phyloP scores from a whole-genome alignment of 2,113 vertebrate genomes.

The Lota lota region DNA sequence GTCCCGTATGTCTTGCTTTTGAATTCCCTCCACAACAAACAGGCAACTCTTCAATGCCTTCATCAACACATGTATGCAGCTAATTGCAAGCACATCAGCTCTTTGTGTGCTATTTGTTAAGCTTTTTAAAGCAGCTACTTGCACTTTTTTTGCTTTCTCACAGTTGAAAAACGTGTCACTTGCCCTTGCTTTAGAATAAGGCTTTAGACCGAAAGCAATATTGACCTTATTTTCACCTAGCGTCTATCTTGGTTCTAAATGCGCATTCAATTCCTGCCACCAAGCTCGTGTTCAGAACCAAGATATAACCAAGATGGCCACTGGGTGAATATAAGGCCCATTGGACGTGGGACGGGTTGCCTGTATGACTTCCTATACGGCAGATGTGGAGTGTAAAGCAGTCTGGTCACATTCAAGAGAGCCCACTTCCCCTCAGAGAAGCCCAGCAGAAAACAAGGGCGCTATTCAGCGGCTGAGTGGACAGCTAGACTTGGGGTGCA shows the following conservation, averaged over 20 bases:
- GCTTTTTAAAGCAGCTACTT: not conserved
- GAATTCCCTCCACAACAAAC: not conserved
- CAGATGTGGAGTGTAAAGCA: constrained; percentile 54
- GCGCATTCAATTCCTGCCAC: too few species aligned
- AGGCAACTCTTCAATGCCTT: too few species aligned
- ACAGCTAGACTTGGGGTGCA: constrained; percentile 42
- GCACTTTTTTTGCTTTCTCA: not conserved
- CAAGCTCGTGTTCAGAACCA: too few species aligned
- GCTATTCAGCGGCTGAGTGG: constrained; percentile 65
- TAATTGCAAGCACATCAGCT: not conserved
- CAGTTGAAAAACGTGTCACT: not conserved
- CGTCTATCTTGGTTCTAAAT: too few species aligned
- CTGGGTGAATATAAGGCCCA: too few species aligned
- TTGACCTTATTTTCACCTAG: too few species aligned
- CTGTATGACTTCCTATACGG: constrained; percentile 18
- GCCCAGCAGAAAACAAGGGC: constrained; percentile 60
- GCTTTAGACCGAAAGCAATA: too few species aligned
- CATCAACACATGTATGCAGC: too few species aligned
- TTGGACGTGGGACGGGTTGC: too few species aligned
- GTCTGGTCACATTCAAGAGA: constrained; percentile 58
- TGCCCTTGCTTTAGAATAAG: too few species aligned
- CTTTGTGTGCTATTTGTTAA: too few species aligned
- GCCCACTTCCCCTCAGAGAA: constrained; percentile 56
- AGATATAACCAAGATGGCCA: too few species aligned
- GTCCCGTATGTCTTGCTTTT: not conserved